Evolutionary conservation across 2,113 vertebrate species (phyloP), one percentile per base, ranked within the genome.

Genomic region (Xiphorhynchus elegans): DNA sequence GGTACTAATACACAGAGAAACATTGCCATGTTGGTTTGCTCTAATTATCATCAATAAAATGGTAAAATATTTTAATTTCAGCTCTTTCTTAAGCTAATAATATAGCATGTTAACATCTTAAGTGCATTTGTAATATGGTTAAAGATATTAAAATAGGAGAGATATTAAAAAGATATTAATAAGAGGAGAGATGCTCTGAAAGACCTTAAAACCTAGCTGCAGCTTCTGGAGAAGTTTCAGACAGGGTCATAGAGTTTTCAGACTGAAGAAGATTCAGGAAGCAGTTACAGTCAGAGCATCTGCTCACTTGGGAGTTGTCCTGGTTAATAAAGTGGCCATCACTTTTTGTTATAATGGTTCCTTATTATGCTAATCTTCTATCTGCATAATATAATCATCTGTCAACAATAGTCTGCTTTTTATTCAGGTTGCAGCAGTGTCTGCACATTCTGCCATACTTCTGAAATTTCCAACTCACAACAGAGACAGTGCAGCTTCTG

Each of bases 331-430:
- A 87, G 49, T 84, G 59, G 37, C 37, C 33, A 37, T 53, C 46
- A 31, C 31, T 82, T 93, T 53, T 66, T 69, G 31, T 70, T 91
- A 28, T 9, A 79, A 73, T 2, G 13, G 47, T 39, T 91, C 24
- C 33, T 85, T 76, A 66, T 83, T 76, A 85, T 87, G n/a, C 5
- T 2, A 85, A 79, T 73, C 40, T 1, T 0, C 68, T 66, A 75
- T 79, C 66, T 90, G 58, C 46, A 69, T 85, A 76, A 91, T 90
- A 90, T 87, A 94, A 87, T 72, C 1, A 62, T 78, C 69, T 91
- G 74, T 52, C 70, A 85, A 40, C 1, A 7, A 90, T 82, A 90
- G 49, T 49, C 53, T 76, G 40, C 17, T 85, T 95, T 89, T 90
- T 58, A 60, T 76, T 83, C 47, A 73, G 70, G 11, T 55, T 52